Evolutionary conservation across 2,797 vertebrate genomes (phyloP).

Genomic region (Hoplostethus atlanticus): DNA sequence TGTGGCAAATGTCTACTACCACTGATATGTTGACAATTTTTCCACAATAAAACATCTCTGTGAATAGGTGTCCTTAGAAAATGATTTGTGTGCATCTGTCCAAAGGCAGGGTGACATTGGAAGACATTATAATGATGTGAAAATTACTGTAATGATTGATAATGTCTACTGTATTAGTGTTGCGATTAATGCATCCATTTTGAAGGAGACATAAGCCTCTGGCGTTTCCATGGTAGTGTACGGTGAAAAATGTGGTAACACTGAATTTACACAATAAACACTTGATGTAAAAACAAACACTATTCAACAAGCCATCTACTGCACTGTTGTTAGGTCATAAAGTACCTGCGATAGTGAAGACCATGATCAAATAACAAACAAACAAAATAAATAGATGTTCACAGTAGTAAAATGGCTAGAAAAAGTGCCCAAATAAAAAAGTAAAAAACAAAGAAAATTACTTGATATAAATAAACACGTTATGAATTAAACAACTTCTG

Average conservation of each 20-base stretch:
- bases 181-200: constrained; percentile 15
- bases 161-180: constrained; percentile 57
- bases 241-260: constrained; percentile 33
- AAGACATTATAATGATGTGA: constrained; percentile 66
- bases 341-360: constrained; percentile 14
- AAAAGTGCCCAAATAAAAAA: constrained; percentile 43
- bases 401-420: constrained; percentile 62
- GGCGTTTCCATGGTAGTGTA: constrained; percentile 3
- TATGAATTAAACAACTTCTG: constrained; percentile 26
- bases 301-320: constrained; percentile 13
- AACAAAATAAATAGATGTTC: constrained; percentile 58
- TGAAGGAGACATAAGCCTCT: constrained; percentile 19
- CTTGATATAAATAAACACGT: constrained; percentile 54
- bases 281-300: constrained; percentile 19
- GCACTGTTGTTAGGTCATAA: constrained; percentile 7
- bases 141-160: constrained; percentile 26
- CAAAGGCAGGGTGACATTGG: constrained; percentile 53
- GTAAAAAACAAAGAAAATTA: constrained; percentile 40
- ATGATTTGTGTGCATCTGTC: constrained; percentile 52
- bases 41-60: constrained; percentile 15
- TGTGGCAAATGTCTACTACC: constrained; percentile 18
- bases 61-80: constrained; percentile 29
- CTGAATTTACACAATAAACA: constrained; percentile 29
- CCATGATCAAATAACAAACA: constrained; percentile 47
- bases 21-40: constrained; percentile 45